Conservation (phyloP, 1,140 invertebrate species). For the Rhyzopertha dominica region DNA sequence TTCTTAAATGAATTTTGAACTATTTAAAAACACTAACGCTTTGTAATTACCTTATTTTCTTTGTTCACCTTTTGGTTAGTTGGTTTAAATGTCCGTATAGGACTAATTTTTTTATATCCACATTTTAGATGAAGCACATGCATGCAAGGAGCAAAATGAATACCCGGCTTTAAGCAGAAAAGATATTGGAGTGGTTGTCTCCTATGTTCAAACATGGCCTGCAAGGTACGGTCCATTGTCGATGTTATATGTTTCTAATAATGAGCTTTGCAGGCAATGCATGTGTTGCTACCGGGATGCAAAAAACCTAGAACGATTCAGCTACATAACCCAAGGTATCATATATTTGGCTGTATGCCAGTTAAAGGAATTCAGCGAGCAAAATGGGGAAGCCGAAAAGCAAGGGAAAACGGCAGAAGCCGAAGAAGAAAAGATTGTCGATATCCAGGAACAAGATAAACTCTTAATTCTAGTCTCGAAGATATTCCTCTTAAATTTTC, state of each 20-base stretch:
- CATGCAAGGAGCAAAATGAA: constrained; percentile 38
- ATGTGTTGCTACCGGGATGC: constrained; percentile 87
- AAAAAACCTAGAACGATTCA: constrained; percentile 86
- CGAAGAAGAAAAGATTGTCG: constrained; percentile 31
- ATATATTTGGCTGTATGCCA: constrained; percentile 68
- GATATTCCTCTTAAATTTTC: constrained; percentile 83
- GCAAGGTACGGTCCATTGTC: constrained; percentile 35
- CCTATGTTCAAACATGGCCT: constrained; percentile 44
- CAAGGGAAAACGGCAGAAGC: constrained; percentile 20
- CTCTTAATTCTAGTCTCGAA: constrained; percentile 73
- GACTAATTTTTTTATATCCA: constrained; percentile 6
- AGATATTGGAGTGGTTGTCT: constrained; percentile 39
- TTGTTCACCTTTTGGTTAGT: constrained; percentile 7
- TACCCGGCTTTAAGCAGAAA: constrained; percentile 36
- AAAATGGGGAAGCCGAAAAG: constrained; percentile 22
- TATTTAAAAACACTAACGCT: neutral
- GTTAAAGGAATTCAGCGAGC: constrained; percentile 62
- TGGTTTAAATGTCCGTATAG: constrained; percentile 5
- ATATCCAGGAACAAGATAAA: constrained; percentile 69
- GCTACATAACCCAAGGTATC: constrained; percentile 77
- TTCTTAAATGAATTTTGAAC: constrained; percentile 1
- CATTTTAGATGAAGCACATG: constrained; percentile 42
- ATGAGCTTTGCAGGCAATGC: constrained; percentile 65
- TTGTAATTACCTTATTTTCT: constrained; percentile 10
- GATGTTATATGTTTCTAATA: constrained; percentile 31